Evolutionary conservation across 2,888 invertebrate genomes (phyloP), one percentile per base, ranked within the genome.

Genomic region (Amiota mariae): DNA sequence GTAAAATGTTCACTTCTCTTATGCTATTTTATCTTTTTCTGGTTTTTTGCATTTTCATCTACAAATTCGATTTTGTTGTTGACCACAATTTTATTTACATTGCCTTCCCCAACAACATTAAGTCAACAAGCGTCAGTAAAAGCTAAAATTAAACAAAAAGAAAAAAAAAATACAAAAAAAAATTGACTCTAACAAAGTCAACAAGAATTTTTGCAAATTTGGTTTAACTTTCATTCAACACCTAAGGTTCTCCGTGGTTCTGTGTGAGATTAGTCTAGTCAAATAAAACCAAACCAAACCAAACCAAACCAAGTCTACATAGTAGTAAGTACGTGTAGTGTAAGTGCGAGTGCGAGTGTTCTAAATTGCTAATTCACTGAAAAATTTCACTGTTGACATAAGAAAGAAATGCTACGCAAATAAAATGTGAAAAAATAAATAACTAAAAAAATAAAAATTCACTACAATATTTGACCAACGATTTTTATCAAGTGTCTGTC

Each of bases 351-450:
- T 54, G 54, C 64, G 15, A 63, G 74, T 71, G 73, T 74, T 54
- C 66, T 76, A 84, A 84, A 77, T 80, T 79, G 73, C 79, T 81
- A 81, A 85, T 82, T 83, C 79, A 77, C 67, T 71, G 20, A 77
- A 76, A 72, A 71, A 13, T 61, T 79, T 77, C 54, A 73, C 36
- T 77, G 81, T 82, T 82, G 81, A 82, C 82, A 83, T 73, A 79
- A 82, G 78, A 85, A 82, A 4, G 36, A 36, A 83, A 80, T 82
- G 79, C 78, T 77, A 73, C 73, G 76, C 78, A 83, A 82, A 70
- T 71, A 63, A 9, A 36, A 36, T 36, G 24, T 36, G 36, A 6
- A 36, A 36, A 36, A 36, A 36, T 36, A 36, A 36, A 36, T 36
- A 36, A 36, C 4, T 36, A 36, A 36, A 36, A 24, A 36, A 36